Evolutionary conservation across 2,888 invertebrate species (phyloP), one percentile per base, ranked within the genome.

Genomic region (Trichogramma dendrolimi): DNA sequence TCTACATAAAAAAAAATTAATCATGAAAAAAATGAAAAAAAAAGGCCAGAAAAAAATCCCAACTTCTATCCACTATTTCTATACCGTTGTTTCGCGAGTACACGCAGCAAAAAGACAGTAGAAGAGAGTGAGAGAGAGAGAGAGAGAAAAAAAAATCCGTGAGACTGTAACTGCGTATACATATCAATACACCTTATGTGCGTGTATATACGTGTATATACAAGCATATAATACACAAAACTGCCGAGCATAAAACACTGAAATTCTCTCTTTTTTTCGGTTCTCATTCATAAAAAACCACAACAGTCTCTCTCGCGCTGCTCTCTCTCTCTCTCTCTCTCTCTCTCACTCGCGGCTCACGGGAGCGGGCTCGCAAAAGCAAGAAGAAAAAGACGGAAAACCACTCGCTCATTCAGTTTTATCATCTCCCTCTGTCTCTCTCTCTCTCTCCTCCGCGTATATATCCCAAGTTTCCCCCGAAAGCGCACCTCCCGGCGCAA

Each of bases 371-470:
- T 51, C 43, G 48, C 49, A 57, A 54, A 61, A 64, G 61, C 61
- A 61, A 64, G 58, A 64, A 64, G 59, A 61, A 53, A 58, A 55
- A 56, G 56, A 59, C 53, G 64, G 59, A 64, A 64, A 59, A 64
- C 61, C 61, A 54, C 58, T 59, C 59, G 64, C 56, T 64, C 64
- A 64, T 64, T 64, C 64, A 59, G 56, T 59, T 27, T 27, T 64
- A 64, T 61, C 64, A 64, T 51, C 61, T 61, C 56, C 48, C 27
- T 27, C 27, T 2, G 27, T 27, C 27, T 27, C 2, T 14, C 27
- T 27, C 2, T 14, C 27, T 27, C 27, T 27, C 27, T 27, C 27
- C 27, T 27, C 27, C 27, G 27, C 27, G 27, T 27, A 27, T 27
- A 27, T 27, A 27, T 27, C 27, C 27, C 27, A 27, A 51, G 38